Conservation (phyloP, 2,113 vertebrate species). For the Callorhinus ursinus region DNA sequence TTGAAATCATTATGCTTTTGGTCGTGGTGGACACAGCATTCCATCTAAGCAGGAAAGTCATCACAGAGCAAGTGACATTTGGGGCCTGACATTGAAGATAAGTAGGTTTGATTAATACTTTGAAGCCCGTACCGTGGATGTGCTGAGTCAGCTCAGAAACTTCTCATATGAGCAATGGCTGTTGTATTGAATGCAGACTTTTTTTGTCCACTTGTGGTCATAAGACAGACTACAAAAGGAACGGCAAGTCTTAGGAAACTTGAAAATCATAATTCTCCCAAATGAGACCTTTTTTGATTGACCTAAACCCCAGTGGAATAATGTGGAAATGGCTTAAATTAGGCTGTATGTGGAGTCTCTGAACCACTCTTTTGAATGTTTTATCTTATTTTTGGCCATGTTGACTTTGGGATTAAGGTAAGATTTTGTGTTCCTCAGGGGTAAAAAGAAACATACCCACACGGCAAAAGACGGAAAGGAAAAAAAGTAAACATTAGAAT, state of each 20-base stretch:
- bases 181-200: background rate
- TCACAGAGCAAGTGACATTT: background rate
- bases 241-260: constrained; percentile 18
- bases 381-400: constrained; percentile 36
- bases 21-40: background rate
- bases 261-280: background rate
- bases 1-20: background rate
- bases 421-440: constrained; percentile 3
- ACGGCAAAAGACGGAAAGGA: background rate
- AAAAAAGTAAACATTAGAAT: background rate
- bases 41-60: background rate
- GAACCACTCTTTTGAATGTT: constrained; percentile 2
- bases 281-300: constrained; percentile 28
- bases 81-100: background rate
- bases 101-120: background rate
- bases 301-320: background rate
- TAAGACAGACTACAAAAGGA: constrained; percentile 31
- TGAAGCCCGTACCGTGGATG: background rate
- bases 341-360: background rate
- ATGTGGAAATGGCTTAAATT: background rate
- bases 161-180: constrained; percentile 19
- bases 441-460: background rate
- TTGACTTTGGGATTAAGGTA: constrained; percentile 23
- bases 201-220: constrained; percentile 18
- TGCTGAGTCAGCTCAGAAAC: background rate